Base-by-base conservation (phyloP, 2,113 vertebrate species). In the Dicerorhinus sumatrensis region DNA sequence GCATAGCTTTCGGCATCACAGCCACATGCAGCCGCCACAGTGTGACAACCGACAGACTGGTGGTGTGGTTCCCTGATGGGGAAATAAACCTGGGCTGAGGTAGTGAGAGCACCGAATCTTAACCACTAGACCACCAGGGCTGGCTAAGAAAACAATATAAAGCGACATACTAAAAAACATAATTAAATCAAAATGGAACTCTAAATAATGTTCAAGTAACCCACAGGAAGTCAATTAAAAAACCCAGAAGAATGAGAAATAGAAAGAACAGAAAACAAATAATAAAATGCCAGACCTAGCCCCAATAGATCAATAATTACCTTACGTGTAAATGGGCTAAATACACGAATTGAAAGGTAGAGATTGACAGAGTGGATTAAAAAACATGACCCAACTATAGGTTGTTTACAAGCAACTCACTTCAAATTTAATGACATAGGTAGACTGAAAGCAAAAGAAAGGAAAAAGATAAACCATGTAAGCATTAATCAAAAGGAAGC, bases 161-260 rank as follows among this genome's bases (percentile, higher is more conserved):
- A 86, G 20, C 16, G 21, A 77, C 48, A 58, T 18, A 56, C 20
- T 72, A 16, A 75, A 77, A 76, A 88, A 88, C 54, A 85, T 27
- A 86, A 97, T 67, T 62, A 89, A 91, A 85, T 91, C 21, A 93
- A 81, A 92, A 91, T 29, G 56, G 46, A 89, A 89, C 67, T 81
- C 54, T 80, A 62, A 54, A 63, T 85, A 77, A 42, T n/a, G 31
- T 92, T 48, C 13, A 21, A 14, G 27, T 58, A 29, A 95, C 33
- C n/a, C 51, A 58, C 5, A 88, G 21, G 69, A 89, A 69, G 23
- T 14, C 18, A 77, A 67, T 33, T 17, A 60, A 69, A 25, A 54
- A 16, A 54, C 51, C 51, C 31, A 63, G 11, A 81, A 94, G 36
- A 81, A 72, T 36, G 39, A 70, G 27, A 89, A 81, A 82, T 36